Evolutionary conservation across 2,113 vertebrate genomes (phyloP), one percentile per base, ranked within the genome.

Genomic region (Empidonax alnorum): DNA sequence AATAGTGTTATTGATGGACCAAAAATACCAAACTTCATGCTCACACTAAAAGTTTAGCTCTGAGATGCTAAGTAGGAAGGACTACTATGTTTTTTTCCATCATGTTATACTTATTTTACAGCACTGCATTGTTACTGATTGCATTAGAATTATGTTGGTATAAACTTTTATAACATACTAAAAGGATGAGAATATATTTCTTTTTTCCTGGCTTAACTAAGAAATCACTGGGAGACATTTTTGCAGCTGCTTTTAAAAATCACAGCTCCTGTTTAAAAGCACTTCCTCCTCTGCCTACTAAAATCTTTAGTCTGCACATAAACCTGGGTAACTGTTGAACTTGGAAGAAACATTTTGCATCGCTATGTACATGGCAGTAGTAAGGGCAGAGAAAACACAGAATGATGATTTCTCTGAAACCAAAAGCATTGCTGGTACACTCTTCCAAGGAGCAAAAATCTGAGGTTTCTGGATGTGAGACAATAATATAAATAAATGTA

Each of bases 181-280:
- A 89, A 89, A 77, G 33, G 39, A 80, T 47, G 33, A 90, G 27
- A 79, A 76, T 50, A 30, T 68, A 80, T 89, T 88, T 78, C 28
- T 74, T 91, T 87, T 65, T 84, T 68, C 27, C 50, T 85, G 22
- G 24, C 23, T 83, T 77, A 95, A 90, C 80, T 58, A 85, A 80
- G 35, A 69, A 74, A 91, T 47, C 71, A 59, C 5, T 31, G 19
- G 33, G 30, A 89, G 25, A 58, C 35, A 30, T 37, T 93, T 94
- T 80, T 87, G 79, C 50, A 90, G 67, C 61, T 79, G 55, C 80
- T 87, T 95, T 58, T 69, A 91, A 87, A 91, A 89, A 87, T 50
- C 71, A 93, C 58, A 93, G 53, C 30, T 82, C 17, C 63, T 65
- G 61, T 59, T 73, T 80, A 82, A 65, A 85, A 73, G 66, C 37